Evolutionary conservation across 37 sponge, comb jelly and placozoan genomes (phyloP), one percentile per base, ranked within the genome.

Genomic region (Aplysina aerophoba): DNA sequence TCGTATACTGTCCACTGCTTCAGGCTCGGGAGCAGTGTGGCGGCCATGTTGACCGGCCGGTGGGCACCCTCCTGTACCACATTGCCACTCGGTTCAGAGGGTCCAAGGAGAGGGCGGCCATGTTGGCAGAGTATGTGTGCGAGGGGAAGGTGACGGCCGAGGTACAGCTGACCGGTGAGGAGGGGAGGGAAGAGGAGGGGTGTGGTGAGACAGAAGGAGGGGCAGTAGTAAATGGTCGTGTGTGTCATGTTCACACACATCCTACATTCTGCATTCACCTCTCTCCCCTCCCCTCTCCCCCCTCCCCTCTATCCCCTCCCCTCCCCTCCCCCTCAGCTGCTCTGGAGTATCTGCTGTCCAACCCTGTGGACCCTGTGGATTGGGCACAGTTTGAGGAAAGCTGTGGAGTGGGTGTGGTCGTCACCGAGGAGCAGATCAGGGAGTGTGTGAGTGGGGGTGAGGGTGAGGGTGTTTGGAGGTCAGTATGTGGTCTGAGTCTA

Each of bases 401-500:
- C 57, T 97, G 96, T 91, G 98, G 98, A 56, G 96, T 97, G 59
- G 98, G 98, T 44, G 94, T 97, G 36, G 85, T 88, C 66, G 84
- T 97, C 38, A 92, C 98, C 22, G 53, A 67, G 21, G 90, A 95
- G 31, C 82, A 97, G 53, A 93, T 95, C n/a, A 36, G 44, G 36
- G 69, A 88, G 37, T 84, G 75, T 62, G 95, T 97, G 19, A 79
- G 71, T 69, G 71, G 27, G 71, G 13, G 34, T 11, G 71, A 12
- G 71, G 13, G 34, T 30, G 25, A 44, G 50, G 50, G 50, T 8
- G 50, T 44, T 44, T 44, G 28, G 8, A 33, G 50, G 50, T 11
- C 50, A 44, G 50, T 44, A 8, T 44, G 50, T n/a, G n/a, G n/a
- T n/a, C n/a, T n/a, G n/a, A n/a, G n/a, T 11, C 50, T 8, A 44